Evolutionary conservation across 2,888 invertebrate genomes (phyloP).

Genomic region (Tenthredo amoena): DNA sequence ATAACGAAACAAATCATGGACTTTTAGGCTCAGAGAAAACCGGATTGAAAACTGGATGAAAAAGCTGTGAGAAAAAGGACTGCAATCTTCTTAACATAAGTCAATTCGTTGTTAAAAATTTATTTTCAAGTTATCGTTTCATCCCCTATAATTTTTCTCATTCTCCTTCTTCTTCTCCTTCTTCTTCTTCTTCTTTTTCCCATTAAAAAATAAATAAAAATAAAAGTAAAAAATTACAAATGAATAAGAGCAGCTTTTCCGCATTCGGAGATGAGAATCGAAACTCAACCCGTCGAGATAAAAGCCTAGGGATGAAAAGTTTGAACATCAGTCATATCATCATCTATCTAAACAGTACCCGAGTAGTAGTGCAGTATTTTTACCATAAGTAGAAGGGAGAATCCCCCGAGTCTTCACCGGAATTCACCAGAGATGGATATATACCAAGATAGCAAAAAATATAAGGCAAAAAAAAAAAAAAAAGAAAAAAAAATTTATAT

Average conservation of each 20-base stretch:
- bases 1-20: neutral
- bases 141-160: neutral
- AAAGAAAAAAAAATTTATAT: neutral
- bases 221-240: neutral
- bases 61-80: neutral
- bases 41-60: neutral
- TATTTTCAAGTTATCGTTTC: neutral
- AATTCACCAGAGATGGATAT: neutral
- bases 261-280: neutral
- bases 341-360: neutral
- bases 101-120: too few relatives aligned
- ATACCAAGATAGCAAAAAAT: neutral
- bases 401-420: neutral
- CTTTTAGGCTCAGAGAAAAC: neutral
- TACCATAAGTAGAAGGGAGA: conserved; percentile 10
- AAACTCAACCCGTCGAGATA: neutral
- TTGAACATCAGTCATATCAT: conserved; percentile 17
- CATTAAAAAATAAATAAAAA: neutral
- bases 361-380: neutral
- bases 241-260: neutral
- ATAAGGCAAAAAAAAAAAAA: neutral
- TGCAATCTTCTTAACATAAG: neutral
- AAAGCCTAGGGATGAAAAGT: conserved; percentile 26
- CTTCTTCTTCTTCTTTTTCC: neutral
- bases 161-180: neutral